phyloP scores from a whole-genome alignment of 2,113 vertebrate genomes.

The Dicaeum eximium region DNA sequence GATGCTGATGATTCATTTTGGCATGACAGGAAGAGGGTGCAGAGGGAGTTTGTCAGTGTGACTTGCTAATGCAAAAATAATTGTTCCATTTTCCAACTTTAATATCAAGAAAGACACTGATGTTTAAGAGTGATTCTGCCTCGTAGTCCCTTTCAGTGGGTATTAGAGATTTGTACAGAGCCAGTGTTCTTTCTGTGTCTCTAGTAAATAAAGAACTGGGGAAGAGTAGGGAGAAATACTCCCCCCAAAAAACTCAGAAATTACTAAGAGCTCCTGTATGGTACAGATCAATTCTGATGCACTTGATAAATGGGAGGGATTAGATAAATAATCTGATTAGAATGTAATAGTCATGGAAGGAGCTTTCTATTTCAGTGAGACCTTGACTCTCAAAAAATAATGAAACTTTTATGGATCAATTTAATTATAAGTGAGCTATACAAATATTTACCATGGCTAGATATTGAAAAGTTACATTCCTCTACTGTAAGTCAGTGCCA shows the following conservation, averaged over 20 bases:
- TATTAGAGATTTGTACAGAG: background rate
- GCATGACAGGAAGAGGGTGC: slow-evolving; percentile 25
- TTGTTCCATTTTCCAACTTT: slow-evolving; percentile 62
- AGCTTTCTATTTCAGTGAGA: background rate
- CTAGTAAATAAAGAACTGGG: background rate
- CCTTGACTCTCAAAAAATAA: background rate
- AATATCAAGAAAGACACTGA: slow-evolving; percentile 40
- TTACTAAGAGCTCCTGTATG: background rate
- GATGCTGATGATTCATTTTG: slow-evolving; percentile 65
- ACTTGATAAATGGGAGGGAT: background rate
- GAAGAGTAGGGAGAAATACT: background rate
- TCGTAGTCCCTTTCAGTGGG: background rate
- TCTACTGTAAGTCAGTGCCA: background rate
- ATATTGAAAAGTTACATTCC: background rate
- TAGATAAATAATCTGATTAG: slow-evolving; percentile 21
- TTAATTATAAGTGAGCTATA: background rate
- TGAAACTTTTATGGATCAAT: slow-evolving; percentile 2
- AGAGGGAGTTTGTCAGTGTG: slow-evolving; percentile 53
- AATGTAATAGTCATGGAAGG: background rate
- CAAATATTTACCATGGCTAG: slow-evolving; percentile 17
- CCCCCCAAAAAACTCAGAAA: background rate
- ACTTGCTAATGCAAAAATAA: slow-evolving; percentile 65
- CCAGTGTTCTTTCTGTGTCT: background rate
- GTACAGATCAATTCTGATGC: slow-evolving; percentile 13
- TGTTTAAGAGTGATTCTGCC: slow-evolving; percentile 2